Base-by-base conservation (phyloP, 1,140 invertebrate genomes). In the Papilio xuthus region DNA sequence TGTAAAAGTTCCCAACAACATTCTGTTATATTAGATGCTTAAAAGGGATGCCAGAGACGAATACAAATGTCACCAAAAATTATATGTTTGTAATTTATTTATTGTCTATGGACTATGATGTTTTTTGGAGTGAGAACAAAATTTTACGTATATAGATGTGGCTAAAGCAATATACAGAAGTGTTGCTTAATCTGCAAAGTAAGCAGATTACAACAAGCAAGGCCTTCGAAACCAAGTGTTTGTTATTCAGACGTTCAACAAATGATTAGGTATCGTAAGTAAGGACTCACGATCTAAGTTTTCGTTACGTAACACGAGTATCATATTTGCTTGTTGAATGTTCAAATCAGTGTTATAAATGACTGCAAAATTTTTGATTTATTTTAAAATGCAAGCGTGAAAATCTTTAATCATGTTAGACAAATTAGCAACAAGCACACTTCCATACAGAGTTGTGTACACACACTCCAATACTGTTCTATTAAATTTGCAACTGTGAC, bases 251-350 rank as follows among this genome's bases (percentile, higher is more conserved):
- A 28, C 23, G 13, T 28, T 28, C 13, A 28, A 67, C 60, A 67
- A 67, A 67, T 15, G 60, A 67, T 28, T 28, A 67, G 60, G 26
- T 67, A 67, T 67, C 60, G 20, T 60, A 60, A 60, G 60, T 67
- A 67, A 28, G 60, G 10, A 67, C 26, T 32, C 60, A 28, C 60
- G 26, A 67, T 4, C 26, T 67, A 67, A 28, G 60, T 67, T 67
- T 60, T 15, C 12, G 26, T 67, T 15, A 13, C 4, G 26, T 28
- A 67, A 67, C 20, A 23, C 15, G 60, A 67, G 23, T 28, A 28
- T 6, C 60, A 18, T 15, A 67, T 67, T 18, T 15, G 4, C 7
- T 67, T 32, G 60, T 8, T 28, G 3, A 28, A 3, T 63, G 2
- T 28, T 18, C 26, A 28, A 12, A 15, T 67, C 0, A 67, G 26